These are phyloP conservation scores for Bothrops jararaca DNA, from an alignment of 2,113 vertebrate species.

Conservation along the genomic window DNA sequence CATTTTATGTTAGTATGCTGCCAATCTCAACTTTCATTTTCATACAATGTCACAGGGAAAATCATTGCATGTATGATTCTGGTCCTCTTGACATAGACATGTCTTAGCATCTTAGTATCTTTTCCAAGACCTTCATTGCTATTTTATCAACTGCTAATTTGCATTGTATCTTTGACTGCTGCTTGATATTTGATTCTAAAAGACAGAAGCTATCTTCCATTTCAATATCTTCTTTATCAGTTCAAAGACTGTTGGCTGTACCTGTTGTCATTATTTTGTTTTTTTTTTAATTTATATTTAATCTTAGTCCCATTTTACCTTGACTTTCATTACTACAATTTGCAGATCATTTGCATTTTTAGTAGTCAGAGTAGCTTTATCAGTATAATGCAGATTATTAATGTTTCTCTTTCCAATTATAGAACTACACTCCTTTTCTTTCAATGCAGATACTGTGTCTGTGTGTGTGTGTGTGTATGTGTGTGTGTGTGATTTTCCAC, in stretches of 20 bases:
- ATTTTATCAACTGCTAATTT: background rate
- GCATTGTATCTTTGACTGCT: background rate
- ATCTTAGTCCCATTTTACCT: background rate
- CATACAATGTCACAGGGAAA: background rate
- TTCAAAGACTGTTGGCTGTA: background rate
- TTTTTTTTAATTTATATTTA: background rate
- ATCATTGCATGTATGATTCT: background rate
- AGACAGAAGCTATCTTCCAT: background rate
- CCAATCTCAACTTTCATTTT: background rate
- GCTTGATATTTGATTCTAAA: background rate
- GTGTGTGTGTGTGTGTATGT: no score
- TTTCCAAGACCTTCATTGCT: background rate
- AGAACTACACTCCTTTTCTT: background rate
- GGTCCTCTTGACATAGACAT: background rate
- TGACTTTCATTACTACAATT: background rate
- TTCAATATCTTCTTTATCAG: background rate
- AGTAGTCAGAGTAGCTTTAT: background rate
- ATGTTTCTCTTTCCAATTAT: background rate
- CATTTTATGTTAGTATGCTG: background rate
- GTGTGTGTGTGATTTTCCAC: background rate
- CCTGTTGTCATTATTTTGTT: background rate
- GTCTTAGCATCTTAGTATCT: background rate
- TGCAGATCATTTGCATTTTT: background rate
- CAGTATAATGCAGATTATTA: background rate
- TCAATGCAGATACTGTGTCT: background rate